Percentiles rank a stretch among this genome's conserved stretches.
Evolutionary conservation across 1,140 invertebrate species (phyloP).

Genomic region (Lordiphosa mommai): DNA sequence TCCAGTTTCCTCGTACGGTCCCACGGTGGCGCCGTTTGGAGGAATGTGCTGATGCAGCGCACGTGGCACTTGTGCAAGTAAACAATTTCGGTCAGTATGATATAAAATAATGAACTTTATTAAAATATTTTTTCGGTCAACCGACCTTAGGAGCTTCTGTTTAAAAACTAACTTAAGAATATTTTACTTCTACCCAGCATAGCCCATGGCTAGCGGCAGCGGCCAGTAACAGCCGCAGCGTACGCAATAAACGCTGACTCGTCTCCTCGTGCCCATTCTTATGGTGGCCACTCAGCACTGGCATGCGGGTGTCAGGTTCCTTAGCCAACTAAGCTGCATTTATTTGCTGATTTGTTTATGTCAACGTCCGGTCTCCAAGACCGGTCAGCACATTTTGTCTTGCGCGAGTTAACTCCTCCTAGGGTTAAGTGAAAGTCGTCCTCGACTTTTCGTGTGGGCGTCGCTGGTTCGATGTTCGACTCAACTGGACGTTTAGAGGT

Average conservation of each 20-base stretch:
- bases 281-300: not conserved
- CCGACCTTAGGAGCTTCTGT: too few species aligned
- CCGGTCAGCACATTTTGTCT: not conserved
- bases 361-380: not conserved
- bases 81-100: too few species aligned
- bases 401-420: conserved; percentile 3
- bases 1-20: too few species aligned
- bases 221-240: not conserved
- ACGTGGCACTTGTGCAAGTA: too few species aligned
- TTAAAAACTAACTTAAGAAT: not conserved
- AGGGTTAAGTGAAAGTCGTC: conserved; percentile 1
- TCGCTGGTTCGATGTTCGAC: not conserved
- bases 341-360: too few species aligned
- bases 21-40: too few species aligned
- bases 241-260: not conserved
- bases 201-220: not conserved
- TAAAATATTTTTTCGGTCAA: too few species aligned
- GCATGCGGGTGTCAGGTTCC: not conserved
- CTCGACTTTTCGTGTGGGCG: not conserved
- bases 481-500: not conserved
- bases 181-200: not conserved
- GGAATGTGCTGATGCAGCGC: too few species aligned
- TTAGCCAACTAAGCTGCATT: not conserved
- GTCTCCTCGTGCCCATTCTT: not conserved
- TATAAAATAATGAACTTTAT: too few species aligned